These are phyloP conservation scores for Holocentrus rufus DNA, from an alignment of 2,797 vertebrate species.

Conservation along the genomic window DNA sequence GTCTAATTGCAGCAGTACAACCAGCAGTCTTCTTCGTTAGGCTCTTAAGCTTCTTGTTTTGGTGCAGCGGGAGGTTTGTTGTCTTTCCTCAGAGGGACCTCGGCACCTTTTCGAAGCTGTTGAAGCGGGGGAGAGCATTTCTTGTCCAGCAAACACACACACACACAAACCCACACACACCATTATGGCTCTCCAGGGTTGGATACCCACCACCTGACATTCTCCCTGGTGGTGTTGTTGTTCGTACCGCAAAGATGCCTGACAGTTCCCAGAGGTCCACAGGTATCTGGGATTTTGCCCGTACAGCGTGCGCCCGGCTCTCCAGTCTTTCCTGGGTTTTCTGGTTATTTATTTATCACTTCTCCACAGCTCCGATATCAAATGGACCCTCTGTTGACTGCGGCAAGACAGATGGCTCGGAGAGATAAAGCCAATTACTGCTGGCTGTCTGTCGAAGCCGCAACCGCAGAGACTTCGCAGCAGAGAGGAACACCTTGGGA, in stretches of 20 bases:
- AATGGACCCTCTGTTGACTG: slow-evolving; percentile 56
- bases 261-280: neutral
- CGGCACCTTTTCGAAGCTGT: neutral
- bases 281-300: slow-evolving; percentile 4
- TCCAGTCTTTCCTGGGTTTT: slow-evolving; percentile 27
- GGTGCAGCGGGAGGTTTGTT: neutral
- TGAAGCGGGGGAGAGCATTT: neutral
- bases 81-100: neutral
- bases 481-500: slow-evolving; percentile 23
- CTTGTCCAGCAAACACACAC: too few relatives aligned
- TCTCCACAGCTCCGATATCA: slow-evolving; percentile 46
- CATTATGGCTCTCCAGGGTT: neutral
- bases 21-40: neutral
- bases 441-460: slow-evolving; percentile 57
- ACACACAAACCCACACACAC: neutral
- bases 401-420: slow-evolving; percentile 70
- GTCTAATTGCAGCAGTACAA: neutral
- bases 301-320: neutral
- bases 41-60: neutral
- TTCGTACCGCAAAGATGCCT: neutral
- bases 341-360: slow-evolving; percentile 48
- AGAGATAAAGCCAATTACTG: slow-evolving; percentile 68
- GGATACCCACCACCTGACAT: slow-evolving; percentile 11
- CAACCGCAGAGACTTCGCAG: slow-evolving; percentile 16
- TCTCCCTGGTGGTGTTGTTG: slow-evolving; percentile 9